Evolutionary conservation across 2,888 invertebrate species (phyloP), one percentile per base, ranked within the genome.

Genomic region (Lasioglossum morio): DNA sequence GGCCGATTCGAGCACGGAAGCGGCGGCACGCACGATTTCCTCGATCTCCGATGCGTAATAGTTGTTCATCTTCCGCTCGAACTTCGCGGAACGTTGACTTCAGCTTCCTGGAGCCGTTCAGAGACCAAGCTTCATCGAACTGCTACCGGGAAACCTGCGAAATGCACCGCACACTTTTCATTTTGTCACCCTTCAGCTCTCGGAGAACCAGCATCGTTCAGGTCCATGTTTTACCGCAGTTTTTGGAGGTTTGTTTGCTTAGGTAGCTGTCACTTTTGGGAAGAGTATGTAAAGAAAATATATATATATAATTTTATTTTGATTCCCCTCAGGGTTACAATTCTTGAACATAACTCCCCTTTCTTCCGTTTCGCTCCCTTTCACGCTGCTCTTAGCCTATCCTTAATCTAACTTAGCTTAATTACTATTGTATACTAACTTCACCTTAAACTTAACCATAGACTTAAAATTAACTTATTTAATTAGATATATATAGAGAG

Each of bases 1-100:
- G 8, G 34, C 34, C 81, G 83, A 81, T 81, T 81, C 75, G 48
- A 53, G 63, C 63, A 34, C 57, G 43, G 69, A 46, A 73, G 27
- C 37, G 34, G 10, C 66, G 66, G 66, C 66, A 66, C 66, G 66
- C 66, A 34, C 30, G 66, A 66, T 66, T 66, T 66, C 66, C 66
- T 66, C 66, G 66, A 66, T 66, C 66, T 23, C 66, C 34, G 66
- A 66, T 34, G 66, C 66, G 43, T 30, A 53, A 46, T 53, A 3
- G 12, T 53, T 48, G 16, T 19, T 48, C 14, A 23, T 34, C 66
- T 66, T 66, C 30, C 34, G 34, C 34, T 34, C 19, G 66, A 27
- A 63, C 66, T 34, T 66, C 66, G 66, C 30, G 34, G 66, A 66
- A 34, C 66, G 34, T 66, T 34, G 34, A 66, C 66, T 66, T 19